Evolutionary conservation across 2,888 invertebrate genomes (phyloP).

Genomic region (Coelopa pilipes): DNA sequence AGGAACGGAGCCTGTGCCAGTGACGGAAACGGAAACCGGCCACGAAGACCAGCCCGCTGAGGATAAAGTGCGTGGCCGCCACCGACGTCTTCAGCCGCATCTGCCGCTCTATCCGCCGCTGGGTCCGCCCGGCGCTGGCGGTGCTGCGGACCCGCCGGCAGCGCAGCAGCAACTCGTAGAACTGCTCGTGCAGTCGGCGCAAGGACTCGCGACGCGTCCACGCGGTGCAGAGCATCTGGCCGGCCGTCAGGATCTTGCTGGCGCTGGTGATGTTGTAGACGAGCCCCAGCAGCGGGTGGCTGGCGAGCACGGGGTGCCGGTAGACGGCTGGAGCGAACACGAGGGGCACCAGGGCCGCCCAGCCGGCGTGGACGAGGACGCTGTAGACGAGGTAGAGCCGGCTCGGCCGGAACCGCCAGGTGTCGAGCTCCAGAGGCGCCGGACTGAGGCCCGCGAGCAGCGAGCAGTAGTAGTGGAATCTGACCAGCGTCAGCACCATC

Average conservation of each 20-base stretch:
- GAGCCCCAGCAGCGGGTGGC: conserved; percentile 24
- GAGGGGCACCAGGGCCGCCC: neutral
- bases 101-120: too few species aligned
- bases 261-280: conserved; percentile 30
- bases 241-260: conserved; percentile 14
- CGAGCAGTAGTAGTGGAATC: neutral
- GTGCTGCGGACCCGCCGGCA: too few species aligned
- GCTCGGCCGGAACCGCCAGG: neutral
- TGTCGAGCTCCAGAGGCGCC: neutral
- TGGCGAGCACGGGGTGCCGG: conserved; percentile 7
- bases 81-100: too few species aligned
- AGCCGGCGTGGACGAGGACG: neutral
- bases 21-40: too few species aligned
- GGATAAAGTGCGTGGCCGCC: too few species aligned
- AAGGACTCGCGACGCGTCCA: conserved; percentile 31
- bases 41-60: too few species aligned
- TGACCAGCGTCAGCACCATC: neutral
- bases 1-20: too few species aligned
- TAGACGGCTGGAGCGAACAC: neutral
- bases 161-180: too few species aligned
- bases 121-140: too few species aligned
- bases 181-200: neutral
- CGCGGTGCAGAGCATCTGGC: conserved; percentile 11
- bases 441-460: neutral
- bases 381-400: conserved; percentile 7